Evolutionary conservation across 2,888 invertebrate genomes (phyloP).

Genomic region (Emmelina monodactyla): DNA sequence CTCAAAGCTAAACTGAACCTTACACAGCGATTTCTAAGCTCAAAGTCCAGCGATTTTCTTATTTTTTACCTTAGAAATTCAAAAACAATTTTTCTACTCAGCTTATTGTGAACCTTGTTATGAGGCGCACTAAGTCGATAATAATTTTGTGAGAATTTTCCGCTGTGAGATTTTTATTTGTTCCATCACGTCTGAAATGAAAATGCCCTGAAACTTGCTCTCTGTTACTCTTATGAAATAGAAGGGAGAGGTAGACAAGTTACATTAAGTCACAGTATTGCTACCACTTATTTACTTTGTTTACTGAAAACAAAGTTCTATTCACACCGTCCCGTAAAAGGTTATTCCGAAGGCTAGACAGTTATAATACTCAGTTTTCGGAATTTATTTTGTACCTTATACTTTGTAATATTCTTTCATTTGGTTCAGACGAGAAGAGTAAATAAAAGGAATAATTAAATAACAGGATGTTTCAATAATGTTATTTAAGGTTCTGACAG

Average conservation of each 20-base stretch:
- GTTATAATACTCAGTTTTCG: too few species aligned
- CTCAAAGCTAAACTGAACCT: slow-evolving; percentile 21
- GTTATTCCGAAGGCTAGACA: neutral
- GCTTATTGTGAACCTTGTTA: slow-evolving; percentile 41
- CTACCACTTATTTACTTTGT: slow-evolving; percentile 47
- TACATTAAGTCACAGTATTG: slow-evolving; percentile 49
- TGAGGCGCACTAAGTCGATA: slow-evolving; percentile 30
- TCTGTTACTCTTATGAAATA: slow-evolving; percentile 35
- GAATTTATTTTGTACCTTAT: too few species aligned
- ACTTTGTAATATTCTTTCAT: too few species aligned
- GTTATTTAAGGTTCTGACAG: too few species aligned
- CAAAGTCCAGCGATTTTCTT: slow-evolving; percentile 24
- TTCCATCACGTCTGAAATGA: slow-evolving; percentile 59
- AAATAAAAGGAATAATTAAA: too few species aligned
- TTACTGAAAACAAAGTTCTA: slow-evolving; percentile 19
- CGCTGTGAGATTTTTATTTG: slow-evolving; percentile 54
- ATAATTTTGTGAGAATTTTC: slow-evolving; percentile 26
- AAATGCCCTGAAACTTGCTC: slow-evolving; percentile 54
- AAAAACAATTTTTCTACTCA: slow-evolving; percentile 45
- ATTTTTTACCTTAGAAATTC: slow-evolving; percentile 54
- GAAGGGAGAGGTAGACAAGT: slow-evolving; percentile 37
- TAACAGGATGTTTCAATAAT: too few species aligned
- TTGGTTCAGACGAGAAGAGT: too few species aligned
- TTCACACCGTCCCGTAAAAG: slow-evolving; percentile 6
- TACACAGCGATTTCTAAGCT: slow-evolving; percentile 21